phyloP scores from a whole-genome alignment of 2,113 vertebrate species.

The Anser brachyrhynchus region DNA sequence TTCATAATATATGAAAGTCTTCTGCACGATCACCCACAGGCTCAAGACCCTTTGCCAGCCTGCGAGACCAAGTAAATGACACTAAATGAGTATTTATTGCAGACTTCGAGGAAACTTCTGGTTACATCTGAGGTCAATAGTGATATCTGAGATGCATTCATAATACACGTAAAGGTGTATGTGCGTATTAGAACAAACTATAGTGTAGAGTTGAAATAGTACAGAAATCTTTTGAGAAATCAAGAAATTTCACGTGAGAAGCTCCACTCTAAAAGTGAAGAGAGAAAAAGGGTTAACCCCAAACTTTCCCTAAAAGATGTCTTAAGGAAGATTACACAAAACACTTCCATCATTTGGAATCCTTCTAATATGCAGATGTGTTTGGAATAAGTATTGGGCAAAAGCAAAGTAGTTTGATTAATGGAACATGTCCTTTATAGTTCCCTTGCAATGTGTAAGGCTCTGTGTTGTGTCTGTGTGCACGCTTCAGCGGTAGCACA shows the following conservation, averaged over 20 bases:
- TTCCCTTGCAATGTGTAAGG: background rate
- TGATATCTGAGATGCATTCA: no score
- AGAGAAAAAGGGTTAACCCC: background rate
- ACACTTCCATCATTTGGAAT: background rate
- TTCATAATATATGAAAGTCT: background rate
- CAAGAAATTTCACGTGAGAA: background rate
- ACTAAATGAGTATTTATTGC: background rate
- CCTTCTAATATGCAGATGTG: conserved; percentile 44
- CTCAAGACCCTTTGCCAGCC: background rate
- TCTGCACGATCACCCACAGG: rapidly evolving
- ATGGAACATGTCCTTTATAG: conserved; percentile 35
- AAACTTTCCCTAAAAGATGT: background rate
- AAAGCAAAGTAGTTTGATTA: conserved; percentile 48
- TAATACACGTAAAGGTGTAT: background rate
- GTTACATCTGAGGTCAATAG: background rate
- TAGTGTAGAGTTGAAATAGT: background rate
- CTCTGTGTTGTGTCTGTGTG: conserved; percentile 19
- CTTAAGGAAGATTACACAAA: conserved; percentile 13
- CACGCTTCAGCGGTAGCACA: conserved; percentile 18
- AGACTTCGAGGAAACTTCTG: background rate
- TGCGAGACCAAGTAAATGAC: background rate
- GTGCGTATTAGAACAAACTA: background rate
- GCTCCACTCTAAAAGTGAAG: background rate
- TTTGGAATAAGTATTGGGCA: conserved; percentile 1
- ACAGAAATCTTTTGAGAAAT: background rate